Evolutionary conservation across 2,888 invertebrate species (phyloP).

Genomic region (Morpho helenor): DNA sequence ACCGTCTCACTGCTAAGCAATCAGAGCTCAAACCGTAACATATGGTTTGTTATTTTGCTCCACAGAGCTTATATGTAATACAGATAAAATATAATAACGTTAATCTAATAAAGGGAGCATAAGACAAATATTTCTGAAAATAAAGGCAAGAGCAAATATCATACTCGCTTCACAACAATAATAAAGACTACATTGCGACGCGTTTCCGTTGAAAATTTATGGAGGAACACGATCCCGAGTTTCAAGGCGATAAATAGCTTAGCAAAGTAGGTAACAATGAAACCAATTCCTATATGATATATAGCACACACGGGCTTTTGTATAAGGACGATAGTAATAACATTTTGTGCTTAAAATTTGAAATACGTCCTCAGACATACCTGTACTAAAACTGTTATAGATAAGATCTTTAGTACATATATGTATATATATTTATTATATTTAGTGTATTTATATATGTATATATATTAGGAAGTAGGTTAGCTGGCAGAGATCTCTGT

Average conservation of each 20-base stretch:
- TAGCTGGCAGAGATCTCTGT: too few relatives aligned
- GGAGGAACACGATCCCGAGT: slow-evolving; percentile 14
- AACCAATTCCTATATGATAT: slow-evolving; percentile 16
- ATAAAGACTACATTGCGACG: slow-evolving; percentile 7
- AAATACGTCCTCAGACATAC: neutral
- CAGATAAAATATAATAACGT: too few relatives aligned
- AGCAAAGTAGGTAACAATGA: slow-evolving; percentile 20
- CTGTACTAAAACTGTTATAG: too few relatives aligned
- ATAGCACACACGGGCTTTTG: slow-evolving; percentile 7
- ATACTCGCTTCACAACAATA: slow-evolving; percentile 8
- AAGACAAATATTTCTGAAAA: neutral
- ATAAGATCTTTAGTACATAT: too few relatives aligned
- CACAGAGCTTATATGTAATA: too few relatives aligned
- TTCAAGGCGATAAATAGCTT: slow-evolving; percentile 17
- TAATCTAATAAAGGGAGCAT: neutral
- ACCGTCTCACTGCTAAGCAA: too few relatives aligned
- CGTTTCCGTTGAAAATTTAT: slow-evolving; percentile 15
- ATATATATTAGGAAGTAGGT: too few relatives aligned
- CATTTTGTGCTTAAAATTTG: neutral
- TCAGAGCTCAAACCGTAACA: too few relatives aligned
- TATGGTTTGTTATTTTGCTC: too few relatives aligned
- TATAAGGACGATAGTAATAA: neutral
- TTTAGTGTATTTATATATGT: too few relatives aligned
- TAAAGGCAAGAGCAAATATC: slow-evolving; percentile 3
- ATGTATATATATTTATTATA: too few relatives aligned